Conservation (phyloP, 2,113 vertebrate genomes). For the Athene cunicularia region DNA sequence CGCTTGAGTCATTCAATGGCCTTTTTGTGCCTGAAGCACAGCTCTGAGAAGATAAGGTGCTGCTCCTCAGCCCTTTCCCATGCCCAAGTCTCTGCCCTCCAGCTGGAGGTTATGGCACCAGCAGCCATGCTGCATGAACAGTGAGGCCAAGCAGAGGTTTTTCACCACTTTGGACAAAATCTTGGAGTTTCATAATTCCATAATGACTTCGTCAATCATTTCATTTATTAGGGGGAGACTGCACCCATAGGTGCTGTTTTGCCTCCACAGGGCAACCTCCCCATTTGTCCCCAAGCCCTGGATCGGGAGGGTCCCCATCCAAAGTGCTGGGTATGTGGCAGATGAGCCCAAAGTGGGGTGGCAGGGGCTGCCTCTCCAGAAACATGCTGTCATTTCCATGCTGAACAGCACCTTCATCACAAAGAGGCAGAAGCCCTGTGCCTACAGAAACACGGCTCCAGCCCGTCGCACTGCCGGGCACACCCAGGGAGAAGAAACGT, state of each 20-base stretch:
- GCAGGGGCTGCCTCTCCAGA: background rate
- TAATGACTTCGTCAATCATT: background rate
- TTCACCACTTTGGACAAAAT: background rate
- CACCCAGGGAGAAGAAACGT: background rate
- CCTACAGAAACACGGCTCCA: background rate
- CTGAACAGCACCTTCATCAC: fast-evolving
- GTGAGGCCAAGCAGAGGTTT: background rate
- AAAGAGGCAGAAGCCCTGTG: background rate
- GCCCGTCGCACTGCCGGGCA: background rate
- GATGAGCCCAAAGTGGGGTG: background rate
- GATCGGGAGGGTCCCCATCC: background rate
- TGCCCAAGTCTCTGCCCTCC: background rate
- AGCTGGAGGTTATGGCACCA: background rate
- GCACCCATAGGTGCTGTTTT: background rate
- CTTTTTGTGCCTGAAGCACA: background rate
- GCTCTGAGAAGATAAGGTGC: background rate
- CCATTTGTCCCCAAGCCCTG: background rate
- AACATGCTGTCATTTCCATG: fast-evolving
- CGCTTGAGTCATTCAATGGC: too few species aligned
- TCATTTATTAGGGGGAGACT: background rate
- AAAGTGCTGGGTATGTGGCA: fast-evolving
- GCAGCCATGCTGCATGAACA: background rate
- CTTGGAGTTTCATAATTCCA: background rate
- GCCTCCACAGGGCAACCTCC: background rate
- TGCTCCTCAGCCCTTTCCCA: background rate